These are phyloP conservation scores for Leucoraja erinaceus DNA, from an alignment of 2,113 vertebrate genomes.

Conservation along the genomic window DNA sequence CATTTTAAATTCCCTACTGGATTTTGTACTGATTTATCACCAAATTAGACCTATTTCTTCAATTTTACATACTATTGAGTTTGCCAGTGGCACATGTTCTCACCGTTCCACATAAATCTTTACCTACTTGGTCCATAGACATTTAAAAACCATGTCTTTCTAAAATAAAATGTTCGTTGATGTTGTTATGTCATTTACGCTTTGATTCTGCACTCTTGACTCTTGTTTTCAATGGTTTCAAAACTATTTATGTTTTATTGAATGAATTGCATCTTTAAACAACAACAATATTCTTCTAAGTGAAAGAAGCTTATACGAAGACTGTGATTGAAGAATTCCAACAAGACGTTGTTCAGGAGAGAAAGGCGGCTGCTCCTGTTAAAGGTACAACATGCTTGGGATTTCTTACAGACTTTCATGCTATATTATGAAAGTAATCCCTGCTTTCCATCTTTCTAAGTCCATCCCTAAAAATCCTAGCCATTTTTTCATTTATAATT, in stretches of 20 bases:
- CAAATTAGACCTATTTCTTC: not conserved
- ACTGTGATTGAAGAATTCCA: slow-evolving; percentile 45
- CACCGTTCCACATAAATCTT: not conserved
- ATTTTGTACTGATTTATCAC: not conserved
- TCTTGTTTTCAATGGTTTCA: not conserved
- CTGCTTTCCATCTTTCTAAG: not conserved
- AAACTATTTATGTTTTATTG: not conserved
- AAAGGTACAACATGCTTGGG: slow-evolving; percentile 6
- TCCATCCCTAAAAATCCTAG: not conserved
- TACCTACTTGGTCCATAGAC: not conserved
- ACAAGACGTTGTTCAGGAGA: slow-evolving; percentile 51
- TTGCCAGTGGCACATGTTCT: not conserved
- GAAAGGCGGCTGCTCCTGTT: slow-evolving; percentile 49
- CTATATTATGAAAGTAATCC: not conserved
- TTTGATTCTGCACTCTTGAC: not conserved
- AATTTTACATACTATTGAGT: not conserved
- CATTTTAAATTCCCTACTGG: not conserved
- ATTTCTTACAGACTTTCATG: not conserved
- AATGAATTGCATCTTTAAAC: slow-evolving; percentile 1
- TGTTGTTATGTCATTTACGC: not conserved
- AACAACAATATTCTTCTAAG: slow-evolving; percentile 60
- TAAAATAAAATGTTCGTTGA: not conserved
- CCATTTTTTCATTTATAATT: not conserved
- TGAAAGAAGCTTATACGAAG: slow-evolving; percentile 53
- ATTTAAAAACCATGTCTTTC: not conserved